Percentiles rank a stretch among this genome's conserved stretches.
These are phyloP conservation scores for Hippolais icterina DNA, from an alignment of 2,113 vertebrate species.

Conservation along the genomic window DNA sequence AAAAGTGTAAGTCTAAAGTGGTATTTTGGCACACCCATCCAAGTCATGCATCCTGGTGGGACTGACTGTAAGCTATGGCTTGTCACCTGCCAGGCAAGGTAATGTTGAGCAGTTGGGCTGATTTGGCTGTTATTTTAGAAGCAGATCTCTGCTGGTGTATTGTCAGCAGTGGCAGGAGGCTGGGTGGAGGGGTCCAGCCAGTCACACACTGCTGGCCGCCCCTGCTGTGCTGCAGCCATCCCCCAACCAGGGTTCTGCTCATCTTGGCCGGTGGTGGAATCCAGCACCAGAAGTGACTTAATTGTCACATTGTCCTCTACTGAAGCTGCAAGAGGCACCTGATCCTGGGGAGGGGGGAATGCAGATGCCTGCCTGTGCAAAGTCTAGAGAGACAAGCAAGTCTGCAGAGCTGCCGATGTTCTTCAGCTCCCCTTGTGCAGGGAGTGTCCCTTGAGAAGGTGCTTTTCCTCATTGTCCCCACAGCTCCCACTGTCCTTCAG, in stretches of 20 bases:
- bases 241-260: background rate
- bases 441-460: background rate
- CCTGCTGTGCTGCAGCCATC: background rate
- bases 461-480: background rate
- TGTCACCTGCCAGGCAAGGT: background rate
- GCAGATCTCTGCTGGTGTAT: background rate
- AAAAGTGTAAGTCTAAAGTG: background rate
- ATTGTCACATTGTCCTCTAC: background rate
- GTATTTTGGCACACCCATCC: background rate
- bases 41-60: background rate
- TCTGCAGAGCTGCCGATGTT: background rate
- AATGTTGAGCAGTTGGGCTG: background rate
- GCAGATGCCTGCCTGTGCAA: background rate
- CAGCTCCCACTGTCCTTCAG: too few species aligned
- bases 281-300: background rate
- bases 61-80: background rate
- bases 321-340: background rate
- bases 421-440: background rate
- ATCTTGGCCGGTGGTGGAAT: background rate
- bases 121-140: background rate
- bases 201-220: accelerated
- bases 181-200: accelerated
- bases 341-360: background rate
- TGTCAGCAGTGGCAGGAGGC: background rate
- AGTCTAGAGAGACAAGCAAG: background rate